phyloP scores from a whole-genome alignment of 1,140 invertebrate genomes.

The Mizuhopecten yessoensis region DNA sequence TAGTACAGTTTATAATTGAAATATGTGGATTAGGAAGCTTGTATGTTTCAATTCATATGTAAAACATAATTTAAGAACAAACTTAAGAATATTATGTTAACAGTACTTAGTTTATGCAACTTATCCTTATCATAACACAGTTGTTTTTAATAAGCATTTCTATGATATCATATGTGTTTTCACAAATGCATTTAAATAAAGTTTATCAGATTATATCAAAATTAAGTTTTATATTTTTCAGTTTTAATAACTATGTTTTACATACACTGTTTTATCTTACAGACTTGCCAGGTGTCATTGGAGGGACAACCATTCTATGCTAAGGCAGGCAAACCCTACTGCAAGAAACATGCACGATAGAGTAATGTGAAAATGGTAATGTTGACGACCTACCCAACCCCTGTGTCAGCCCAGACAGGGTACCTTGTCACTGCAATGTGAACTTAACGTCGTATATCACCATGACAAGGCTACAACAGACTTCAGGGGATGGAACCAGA shows the following conservation, averaged over 20 bases:
- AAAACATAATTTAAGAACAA: too few species aligned
- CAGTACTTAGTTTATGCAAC: too few species aligned
- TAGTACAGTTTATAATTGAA: background rate
- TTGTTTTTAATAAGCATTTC: too few species aligned
- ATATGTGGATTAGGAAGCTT: too few species aligned
- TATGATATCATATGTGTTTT: too few species aligned
- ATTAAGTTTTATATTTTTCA: too few species aligned
- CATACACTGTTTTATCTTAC: slow-evolving; percentile 84
- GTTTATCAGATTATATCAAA: too few species aligned
- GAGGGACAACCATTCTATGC: slow-evolving; percentile 99
- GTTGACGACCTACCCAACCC: background rate
- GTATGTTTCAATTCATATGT: too few species aligned
- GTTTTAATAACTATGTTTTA: too few species aligned
- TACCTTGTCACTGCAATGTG: background rate
- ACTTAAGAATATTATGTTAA: too few species aligned
- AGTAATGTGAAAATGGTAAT: background rate
- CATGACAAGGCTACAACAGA: background rate
- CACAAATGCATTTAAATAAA: too few species aligned
- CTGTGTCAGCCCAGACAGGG: background rate
- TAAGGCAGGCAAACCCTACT: slow-evolving; percentile 98
- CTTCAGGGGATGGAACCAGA: background rate
- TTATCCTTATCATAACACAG: too few species aligned
- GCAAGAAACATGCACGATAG: slow-evolving; percentile 92
- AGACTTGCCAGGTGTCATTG: slow-evolving; percentile 99
- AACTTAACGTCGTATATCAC: background rate